Evolutionary conservation across 2,888 invertebrate genomes (phyloP).

Genomic region (Elmis aenea): DNA sequence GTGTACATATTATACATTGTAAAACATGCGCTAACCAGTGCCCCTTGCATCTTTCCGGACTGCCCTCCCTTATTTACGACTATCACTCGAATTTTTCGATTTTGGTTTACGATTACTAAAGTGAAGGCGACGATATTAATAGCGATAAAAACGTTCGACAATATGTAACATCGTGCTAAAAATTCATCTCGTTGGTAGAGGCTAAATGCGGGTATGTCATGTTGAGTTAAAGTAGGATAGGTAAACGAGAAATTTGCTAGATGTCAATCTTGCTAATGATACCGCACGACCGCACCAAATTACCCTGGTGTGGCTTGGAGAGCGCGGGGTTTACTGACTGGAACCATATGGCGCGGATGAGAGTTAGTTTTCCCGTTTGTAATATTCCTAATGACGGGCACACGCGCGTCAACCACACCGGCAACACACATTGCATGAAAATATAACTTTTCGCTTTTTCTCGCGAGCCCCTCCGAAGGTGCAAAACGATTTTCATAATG

Average conservation of each 20-base stretch:
- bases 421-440: slow-evolving; percentile 45
- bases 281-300: slow-evolving; percentile 48
- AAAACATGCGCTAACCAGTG: slow-evolving; percentile 33
- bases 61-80: slow-evolving; percentile 26
- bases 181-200: too few relatives aligned
- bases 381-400: slow-evolving; percentile 51
- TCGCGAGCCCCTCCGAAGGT: slow-evolving; percentile 12
- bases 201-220: slow-evolving; percentile 11
- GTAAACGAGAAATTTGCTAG: slow-evolving; percentile 40
- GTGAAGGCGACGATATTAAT: slow-evolving; percentile 1
- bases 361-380: slow-evolving; percentile 49
- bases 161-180: too few relatives aligned
- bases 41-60: slow-evolving; percentile 28
- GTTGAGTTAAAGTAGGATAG: slow-evolving; percentile 28
- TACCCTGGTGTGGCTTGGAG: slow-evolving; percentile 34
- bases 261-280: slow-evolving; percentile 52
- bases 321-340: slow-evolving; percentile 35
- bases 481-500: slow-evolving; percentile 22
- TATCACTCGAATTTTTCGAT: slow-evolving; percentile 20
- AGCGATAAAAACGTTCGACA: too few relatives aligned
- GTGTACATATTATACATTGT: slow-evolving; percentile 37
- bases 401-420: slow-evolving; percentile 38
- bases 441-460: slow-evolving; percentile 40
- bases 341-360: slow-evolving; percentile 46
- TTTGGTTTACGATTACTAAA: slow-evolving; percentile 18